phyloP scores from a whole-genome alignment of 2,797 vertebrate genomes.

The Sternotherus odoratus region DNA sequence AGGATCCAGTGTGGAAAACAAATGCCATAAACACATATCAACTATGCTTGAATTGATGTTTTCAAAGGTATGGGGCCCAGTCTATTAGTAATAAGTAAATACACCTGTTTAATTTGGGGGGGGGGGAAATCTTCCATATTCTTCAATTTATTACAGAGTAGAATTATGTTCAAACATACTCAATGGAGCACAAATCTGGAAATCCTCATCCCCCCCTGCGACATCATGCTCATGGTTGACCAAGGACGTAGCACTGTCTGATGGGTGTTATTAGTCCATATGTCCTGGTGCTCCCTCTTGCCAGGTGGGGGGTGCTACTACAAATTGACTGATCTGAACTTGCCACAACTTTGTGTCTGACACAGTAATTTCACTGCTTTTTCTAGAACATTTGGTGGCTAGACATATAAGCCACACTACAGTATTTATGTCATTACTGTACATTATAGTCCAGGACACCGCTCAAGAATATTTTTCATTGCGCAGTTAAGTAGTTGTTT shows the following conservation, averaged over 20 bases:
- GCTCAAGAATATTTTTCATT: background rate
- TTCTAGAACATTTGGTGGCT: background rate
- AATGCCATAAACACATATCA: background rate
- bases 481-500: background rate
- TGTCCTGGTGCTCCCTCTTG: background rate
- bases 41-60: background rate
- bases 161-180: background rate
- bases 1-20: background rate
- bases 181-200: background rate
- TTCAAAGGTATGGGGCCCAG: background rate
- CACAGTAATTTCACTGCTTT: background rate
- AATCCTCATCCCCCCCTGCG: background rate
- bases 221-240: background rate
- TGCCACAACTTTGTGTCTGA: background rate
- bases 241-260: background rate
- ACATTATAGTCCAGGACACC: background rate
- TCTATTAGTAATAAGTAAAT: background rate
- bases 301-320: background rate
- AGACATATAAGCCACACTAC: background rate
- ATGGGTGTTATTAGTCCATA: background rate
- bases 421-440: rapidly evolving
- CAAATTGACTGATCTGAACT: background rate
- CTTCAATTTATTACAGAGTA: background rate
- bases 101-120: background rate
- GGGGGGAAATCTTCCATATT: background rate